Base-by-base conservation (phyloP, 2,113 vertebrate species). In the Pseudois nayaur region DNA sequence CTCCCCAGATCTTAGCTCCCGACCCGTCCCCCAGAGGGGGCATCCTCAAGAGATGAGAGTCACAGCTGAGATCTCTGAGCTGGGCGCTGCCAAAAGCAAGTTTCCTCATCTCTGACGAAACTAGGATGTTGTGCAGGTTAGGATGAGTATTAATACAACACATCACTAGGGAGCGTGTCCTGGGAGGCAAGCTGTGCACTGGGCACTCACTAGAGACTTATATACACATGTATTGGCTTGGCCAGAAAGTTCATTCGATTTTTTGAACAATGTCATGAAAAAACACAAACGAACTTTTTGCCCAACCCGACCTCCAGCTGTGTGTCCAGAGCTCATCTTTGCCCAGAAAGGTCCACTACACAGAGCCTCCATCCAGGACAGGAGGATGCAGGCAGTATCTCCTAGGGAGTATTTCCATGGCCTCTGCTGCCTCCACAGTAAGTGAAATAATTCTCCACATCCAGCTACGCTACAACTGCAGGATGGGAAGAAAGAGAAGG, bases 1-100 rank as follows among this genome's bases (percentile, higher is more conserved):
- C 1, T 36, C 3, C n/a, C 9, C 13, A 1, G 19, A 27, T 23
- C 11, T 31, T 1, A 8, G 14, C 2, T 10, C 50, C 36, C 21
- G 5, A 43, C 40, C 40, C 40, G 5, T 8, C 62, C 17, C 29
- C 19, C 40, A 60, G 14, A 23, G 23, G 8, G 8, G 40, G 48
- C 67, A 2, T 33, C 12, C 36, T 60, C 12, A 31, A 40, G 40
- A 62, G 12, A 2, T 0, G 1, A 79, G 33, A 76, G 94, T 16
- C 40, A 31, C 25, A 4, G 16, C 64, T 9, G 29, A 71, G 40
- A 14, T 17, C 45, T 23, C 3, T 8, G 21, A n/a, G 27, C 76
- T 78, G 8, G 14, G 43, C 0, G 3, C 48, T 50, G 86, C 62
- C 62, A 11, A n/a, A 81, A 96, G 21, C 5, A 4, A 15, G 19